phyloP scores from a whole-genome alignment of 2,888 invertebrate species.

The Yponomeuta evonymella region DNA sequence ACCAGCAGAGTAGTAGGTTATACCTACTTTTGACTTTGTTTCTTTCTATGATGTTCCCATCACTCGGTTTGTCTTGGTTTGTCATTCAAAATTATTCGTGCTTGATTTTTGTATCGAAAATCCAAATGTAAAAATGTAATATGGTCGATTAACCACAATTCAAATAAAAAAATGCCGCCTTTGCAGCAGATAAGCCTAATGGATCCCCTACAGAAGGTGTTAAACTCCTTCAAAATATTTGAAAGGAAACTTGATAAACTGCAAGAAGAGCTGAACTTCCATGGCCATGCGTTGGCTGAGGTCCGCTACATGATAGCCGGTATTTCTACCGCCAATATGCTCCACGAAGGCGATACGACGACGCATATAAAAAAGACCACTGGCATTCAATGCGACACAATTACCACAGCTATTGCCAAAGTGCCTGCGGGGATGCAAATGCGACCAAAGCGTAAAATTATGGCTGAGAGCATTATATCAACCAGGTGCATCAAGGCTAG shows the following conservation, averaged over 20 bases:
- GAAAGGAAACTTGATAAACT: conserved; percentile 54
- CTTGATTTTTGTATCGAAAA: neutral
- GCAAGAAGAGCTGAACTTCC: conserved; percentile 47
- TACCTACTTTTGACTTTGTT: no score
- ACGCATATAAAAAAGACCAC: neutral
- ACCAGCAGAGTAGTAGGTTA: no score
- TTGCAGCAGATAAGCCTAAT: conserved; percentile 18
- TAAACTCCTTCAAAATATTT: conserved; percentile 45
- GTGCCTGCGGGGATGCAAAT: neutral
- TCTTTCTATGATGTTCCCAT: no score
- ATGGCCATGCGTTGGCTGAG: conserved; percentile 49
- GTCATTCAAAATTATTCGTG: no score
- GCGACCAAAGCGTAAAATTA: conserved; percentile 26
- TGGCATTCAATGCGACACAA: neutral
- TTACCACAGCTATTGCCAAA: neutral
- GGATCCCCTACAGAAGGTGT: conserved; percentile 41
- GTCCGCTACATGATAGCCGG: conserved; percentile 42
- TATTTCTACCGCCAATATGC: conserved; percentile 34
- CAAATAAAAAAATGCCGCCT: neutral
- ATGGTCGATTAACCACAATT: neutral
- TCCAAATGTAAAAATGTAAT: neutral
- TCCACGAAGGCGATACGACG: conserved; percentile 17
- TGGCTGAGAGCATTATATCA: neutral
- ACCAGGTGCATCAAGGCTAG: neutral
- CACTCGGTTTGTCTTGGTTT: no score